A percentile compares a stretch with the other conserved stretches of the same genome.
phyloP scores from a whole-genome alignment of 2,113 vertebrate genomes.

The Triplophysa siluroides region DNA sequence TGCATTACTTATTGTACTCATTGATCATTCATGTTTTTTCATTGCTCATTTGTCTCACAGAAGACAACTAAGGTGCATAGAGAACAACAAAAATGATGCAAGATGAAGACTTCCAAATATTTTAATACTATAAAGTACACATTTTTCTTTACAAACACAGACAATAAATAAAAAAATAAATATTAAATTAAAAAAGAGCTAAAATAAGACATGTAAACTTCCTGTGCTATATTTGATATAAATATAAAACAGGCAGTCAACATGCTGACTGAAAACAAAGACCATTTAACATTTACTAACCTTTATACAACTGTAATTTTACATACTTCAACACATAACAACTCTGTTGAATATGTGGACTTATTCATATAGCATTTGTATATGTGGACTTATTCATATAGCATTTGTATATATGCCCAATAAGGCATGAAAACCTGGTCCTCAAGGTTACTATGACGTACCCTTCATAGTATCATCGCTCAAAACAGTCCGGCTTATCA shows the following conservation, averaged over 20 bases:
- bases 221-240: conserved; percentile 5
- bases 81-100: not conserved
- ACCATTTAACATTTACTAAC: not conserved
- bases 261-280: conserved; percentile 15
- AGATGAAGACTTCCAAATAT: conserved; percentile 29
- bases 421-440: not conserved
- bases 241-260: conserved; percentile 9
- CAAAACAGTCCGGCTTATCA: not conserved
- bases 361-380: not conserved
- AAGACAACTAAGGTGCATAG: not conserved
- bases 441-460: conserved; percentile 23
- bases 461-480: not conserved
- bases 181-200: conserved; percentile 55
- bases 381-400: not conserved
- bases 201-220: conserved; percentile 49
- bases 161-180: conserved; percentile 61
- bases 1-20: no score
- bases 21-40: no score
- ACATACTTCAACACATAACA: conserved; percentile 2
- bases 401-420: not conserved
- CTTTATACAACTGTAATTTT: conserved; percentile 15
- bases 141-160: conserved; percentile 31
- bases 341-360: not conserved
- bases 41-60: no score
- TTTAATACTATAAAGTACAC: conserved; percentile 47